Evolutionary conservation across 2,797 vertebrate species (phyloP).

Genomic region (Falco novaeseelandiae): DNA sequence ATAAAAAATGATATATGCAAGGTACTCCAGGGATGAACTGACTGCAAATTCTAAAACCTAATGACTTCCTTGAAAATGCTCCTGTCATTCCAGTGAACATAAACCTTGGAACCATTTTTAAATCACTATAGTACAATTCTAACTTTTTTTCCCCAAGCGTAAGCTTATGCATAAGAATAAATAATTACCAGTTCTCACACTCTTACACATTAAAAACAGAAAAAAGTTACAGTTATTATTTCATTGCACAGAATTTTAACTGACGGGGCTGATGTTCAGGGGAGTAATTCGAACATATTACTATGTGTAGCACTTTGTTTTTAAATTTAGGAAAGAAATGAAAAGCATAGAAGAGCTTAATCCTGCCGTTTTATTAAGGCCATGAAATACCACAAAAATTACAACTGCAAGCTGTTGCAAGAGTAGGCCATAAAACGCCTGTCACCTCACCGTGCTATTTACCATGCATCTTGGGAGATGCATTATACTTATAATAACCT

Average conservation of each 20-base stretch:
- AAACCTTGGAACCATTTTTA: neutral
- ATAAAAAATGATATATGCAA: conserved; percentile 16
- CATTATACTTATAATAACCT: neutral
- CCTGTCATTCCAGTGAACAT: neutral
- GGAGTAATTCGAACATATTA: neutral
- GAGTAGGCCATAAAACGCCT: neutral
- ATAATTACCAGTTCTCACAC: neutral
- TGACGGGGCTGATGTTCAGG: accelerated
- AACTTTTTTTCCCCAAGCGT: neutral
- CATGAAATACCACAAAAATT: conserved; percentile 5
- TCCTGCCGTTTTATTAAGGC: neutral
- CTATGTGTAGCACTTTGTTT: neutral
- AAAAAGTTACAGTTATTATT: neutral
- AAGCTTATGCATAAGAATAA: neutral
- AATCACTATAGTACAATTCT: neutral
- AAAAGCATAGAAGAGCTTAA: neutral
- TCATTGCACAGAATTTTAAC: neutral
- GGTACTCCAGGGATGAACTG: neutral
- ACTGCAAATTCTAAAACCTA: neutral
- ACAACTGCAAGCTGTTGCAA: neutral
- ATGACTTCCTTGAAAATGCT: neutral
- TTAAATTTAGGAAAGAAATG: neutral
- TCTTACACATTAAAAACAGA: neutral
- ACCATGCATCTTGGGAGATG: neutral
- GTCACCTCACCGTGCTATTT: neutral